phyloP scores from a whole-genome alignment of 1,140 invertebrate genomes.

The Panonychus citri region DNA sequence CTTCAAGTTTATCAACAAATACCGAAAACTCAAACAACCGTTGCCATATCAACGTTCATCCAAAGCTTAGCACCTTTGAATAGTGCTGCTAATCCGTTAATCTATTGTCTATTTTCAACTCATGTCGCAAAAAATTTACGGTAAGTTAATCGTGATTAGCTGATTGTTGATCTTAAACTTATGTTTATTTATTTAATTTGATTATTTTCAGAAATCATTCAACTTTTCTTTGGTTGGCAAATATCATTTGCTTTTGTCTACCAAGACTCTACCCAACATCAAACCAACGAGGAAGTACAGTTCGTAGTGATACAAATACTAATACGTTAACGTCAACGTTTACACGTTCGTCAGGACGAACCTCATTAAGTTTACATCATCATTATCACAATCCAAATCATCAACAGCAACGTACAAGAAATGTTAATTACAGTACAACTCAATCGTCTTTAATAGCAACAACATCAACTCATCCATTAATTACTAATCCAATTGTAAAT shows the following conservation, averaged over 20 bases:
- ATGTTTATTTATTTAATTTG: not conserved
- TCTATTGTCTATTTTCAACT: constrained; percentile 69
- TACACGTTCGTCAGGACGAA: not conserved
- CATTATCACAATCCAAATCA: too few relatives aligned
- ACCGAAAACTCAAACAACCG: constrained; percentile 46
- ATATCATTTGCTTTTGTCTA: not conserved
- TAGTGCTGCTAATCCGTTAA: constrained; percentile 78
- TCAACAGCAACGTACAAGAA: too few relatives aligned
- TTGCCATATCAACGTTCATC: constrained; percentile 60
- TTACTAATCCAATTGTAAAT: too few relatives aligned
- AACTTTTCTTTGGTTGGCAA: not conserved
- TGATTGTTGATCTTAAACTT: not conserved
- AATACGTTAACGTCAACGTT: not conserved
- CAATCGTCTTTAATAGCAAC: too few relatives aligned
- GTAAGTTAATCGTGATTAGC: not conserved
- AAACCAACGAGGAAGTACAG: not conserved
- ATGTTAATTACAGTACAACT: too few relatives aligned
- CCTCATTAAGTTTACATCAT: not conserved
- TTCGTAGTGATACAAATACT: not conserved
- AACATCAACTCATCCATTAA: too few relatives aligned
- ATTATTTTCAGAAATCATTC: not conserved
- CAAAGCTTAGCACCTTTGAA: constrained; percentile 78
- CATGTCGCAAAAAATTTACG: not conserved
- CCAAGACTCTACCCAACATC: not conserved
- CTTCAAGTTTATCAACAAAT: constrained; percentile 69